phyloP scores from a whole-genome alignment of 2,797 vertebrate genomes.

The Pangasius macronema region DNA sequence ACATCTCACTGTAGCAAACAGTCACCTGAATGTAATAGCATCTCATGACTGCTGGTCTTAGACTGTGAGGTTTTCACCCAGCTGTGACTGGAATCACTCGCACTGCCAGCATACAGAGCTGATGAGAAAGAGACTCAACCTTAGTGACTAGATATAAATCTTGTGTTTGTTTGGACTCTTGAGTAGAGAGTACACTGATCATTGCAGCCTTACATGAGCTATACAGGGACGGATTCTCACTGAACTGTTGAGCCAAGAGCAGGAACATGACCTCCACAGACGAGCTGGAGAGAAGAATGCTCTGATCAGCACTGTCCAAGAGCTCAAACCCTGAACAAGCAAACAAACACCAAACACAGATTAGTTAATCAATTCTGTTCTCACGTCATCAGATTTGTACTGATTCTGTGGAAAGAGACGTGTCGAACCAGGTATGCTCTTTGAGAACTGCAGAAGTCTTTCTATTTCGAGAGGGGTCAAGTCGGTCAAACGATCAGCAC shows the following conservation, averaged over 20 bases:
- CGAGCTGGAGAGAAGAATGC: slow-evolving; percentile 81
- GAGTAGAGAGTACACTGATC: background rate
- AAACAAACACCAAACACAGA: slow-evolving; percentile 40
- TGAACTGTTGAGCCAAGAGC: slow-evolving; percentile 86
- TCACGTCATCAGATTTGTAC: background rate
- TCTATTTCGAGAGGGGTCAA: slow-evolving; percentile 77
- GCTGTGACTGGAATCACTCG: slow-evolving; percentile 60
- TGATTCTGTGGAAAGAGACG: slow-evolving; percentile 1
- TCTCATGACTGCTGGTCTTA: slow-evolving; percentile 63
- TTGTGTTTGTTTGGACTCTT: background rate
- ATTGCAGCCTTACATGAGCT: slow-evolving; percentile 73
- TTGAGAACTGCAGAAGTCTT: slow-evolving; percentile 85
- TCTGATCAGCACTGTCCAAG: slow-evolving; percentile 86
- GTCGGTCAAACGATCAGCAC: slow-evolving; percentile 74
- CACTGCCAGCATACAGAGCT: slow-evolving; percentile 68
- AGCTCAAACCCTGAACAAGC: slow-evolving; percentile 84
- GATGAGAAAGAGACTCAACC: slow-evolving; percentile 29
- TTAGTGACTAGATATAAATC: background rate
- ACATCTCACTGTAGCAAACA: background rate
- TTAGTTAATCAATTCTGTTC: slow-evolving; percentile 18
- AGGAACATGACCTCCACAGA: slow-evolving; percentile 91
- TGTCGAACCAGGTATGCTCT: slow-evolving; percentile 83
- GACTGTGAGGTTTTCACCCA: slow-evolving; percentile 68
- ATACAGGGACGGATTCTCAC: slow-evolving; percentile 73
- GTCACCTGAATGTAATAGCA: slow-evolving; percentile 65